Evolutionary conservation across 2,113 vertebrate genomes (phyloP).

Genomic region (Dinomys branickii): DNA sequence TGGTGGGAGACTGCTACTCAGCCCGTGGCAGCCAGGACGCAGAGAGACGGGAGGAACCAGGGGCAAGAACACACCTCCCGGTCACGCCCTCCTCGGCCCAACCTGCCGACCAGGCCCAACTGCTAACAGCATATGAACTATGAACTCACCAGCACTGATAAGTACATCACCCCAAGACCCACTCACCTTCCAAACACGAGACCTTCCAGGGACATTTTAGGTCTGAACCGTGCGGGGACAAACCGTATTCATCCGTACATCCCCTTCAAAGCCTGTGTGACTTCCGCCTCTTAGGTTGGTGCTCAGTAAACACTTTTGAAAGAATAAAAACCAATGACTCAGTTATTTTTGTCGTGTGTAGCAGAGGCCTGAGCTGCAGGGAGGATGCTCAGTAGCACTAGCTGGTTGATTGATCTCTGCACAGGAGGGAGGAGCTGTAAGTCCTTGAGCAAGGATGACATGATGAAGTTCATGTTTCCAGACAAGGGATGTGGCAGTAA

Average conservation of each 20-base stretch:
- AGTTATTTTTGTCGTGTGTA: background rate
- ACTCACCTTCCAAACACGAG: background rate
- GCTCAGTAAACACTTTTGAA: background rate
- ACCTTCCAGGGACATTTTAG: background rate
- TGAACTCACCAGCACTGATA: background rate
- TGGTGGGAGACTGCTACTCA: background rate
- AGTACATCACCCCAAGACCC: background rate
- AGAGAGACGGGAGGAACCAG: background rate
- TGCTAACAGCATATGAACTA: background rate
- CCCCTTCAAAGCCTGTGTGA: background rate
- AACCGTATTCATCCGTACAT: background rate
- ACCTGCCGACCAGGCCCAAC: background rate
- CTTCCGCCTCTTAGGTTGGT: background rate
- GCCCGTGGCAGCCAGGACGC: background rate
- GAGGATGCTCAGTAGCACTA: background rate
- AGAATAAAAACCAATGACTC: background rate
- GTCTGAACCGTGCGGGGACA: background rate
- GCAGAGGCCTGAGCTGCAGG: background rate
- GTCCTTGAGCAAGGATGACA: background rate
- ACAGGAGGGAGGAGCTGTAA: background rate
- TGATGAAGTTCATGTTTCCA: constrained; percentile 26
- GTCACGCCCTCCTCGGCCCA: background rate
- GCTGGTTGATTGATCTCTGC: background rate
- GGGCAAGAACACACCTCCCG: background rate
- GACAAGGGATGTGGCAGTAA: background rate